Conservation (phyloP, 1,140 invertebrate genomes). For the Antheraea pernyi region DNA sequence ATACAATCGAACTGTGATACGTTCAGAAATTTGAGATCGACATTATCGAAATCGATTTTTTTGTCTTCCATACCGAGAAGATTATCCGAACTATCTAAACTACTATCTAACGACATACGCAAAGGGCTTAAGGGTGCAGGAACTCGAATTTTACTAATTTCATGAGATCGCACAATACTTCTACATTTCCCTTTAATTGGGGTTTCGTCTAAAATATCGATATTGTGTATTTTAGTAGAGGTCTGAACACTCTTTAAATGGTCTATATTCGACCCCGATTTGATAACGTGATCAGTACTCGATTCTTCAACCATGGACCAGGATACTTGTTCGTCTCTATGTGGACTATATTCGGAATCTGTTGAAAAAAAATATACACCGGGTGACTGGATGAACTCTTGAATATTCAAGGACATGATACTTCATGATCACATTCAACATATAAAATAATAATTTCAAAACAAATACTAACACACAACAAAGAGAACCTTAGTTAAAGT, state of each 20-base stretch:
- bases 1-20: constrained; percentile 46
- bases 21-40: constrained; percentile 73
- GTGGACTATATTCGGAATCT: constrained; percentile 41
- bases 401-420: too few relatives aligned
- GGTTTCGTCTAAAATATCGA: constrained; percentile 52
- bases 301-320: constrained; percentile 59
- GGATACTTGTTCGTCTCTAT: constrained; percentile 28
- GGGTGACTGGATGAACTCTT: too few relatives aligned
- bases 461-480: too few relatives aligned
- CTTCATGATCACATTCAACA: too few relatives aligned
- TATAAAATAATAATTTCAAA: too few relatives aligned
- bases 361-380: constrained; percentile 45
- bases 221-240: constrained; percentile 46
- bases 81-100: constrained; percentile 63
- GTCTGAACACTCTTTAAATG: constrained; percentile 42
- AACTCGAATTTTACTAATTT: constrained; percentile 68
- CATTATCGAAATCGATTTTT: constrained; percentile 70
- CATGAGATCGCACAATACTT: constrained; percentile 46
- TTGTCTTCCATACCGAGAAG: constrained; percentile 58
- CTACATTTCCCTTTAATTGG: constrained; percentile 62
- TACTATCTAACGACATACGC: constrained; percentile 72
- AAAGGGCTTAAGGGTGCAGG: constrained; percentile 40
- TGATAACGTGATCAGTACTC: constrained; percentile 47
- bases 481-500: too few relatives aligned
- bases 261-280: constrained; percentile 35